Conservation (phyloP, 1,140 invertebrate genomes). For the Diabrotica virgifera region DNA sequence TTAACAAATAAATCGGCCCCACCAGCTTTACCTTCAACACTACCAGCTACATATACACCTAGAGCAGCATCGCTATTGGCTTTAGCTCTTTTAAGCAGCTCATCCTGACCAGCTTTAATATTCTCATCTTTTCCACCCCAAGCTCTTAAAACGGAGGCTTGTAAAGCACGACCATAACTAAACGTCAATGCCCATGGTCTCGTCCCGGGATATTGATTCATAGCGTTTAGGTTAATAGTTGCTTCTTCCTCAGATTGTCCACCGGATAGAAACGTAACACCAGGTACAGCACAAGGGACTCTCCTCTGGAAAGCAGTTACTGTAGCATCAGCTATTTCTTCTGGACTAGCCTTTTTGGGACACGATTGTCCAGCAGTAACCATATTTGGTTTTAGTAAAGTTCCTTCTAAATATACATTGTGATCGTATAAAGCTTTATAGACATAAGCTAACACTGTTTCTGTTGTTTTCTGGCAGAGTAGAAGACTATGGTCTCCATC, state of each 20-base stretch:
- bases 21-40: constrained; percentile 75
- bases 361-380: constrained; percentile 67
- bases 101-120: constrained; percentile 75
- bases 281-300: constrained; percentile 89
- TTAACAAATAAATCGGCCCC: constrained; percentile 84
- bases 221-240: constrained; percentile 90
- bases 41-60: constrained; percentile 85
- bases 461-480: constrained; percentile 84
- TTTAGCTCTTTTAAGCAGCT: constrained; percentile 90
- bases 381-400: constrained; percentile 98
- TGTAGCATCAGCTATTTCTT: constrained; percentile 83
- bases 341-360: constrained; percentile 66
- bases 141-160: constrained; percentile 87
- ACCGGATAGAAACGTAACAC: constrained; percentile 91
- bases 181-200: constrained; percentile 96
- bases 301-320: constrained; percentile 84
- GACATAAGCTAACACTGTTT: constrained; percentile 90
- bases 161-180: constrained; percentile 88
- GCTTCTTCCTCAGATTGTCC: constrained; percentile 97
- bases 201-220: constrained; percentile 76
- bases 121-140: constrained; percentile 92
- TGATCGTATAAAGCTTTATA: constrained; percentile 96
- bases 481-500: constrained; percentile 92
- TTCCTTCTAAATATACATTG: constrained; percentile 96
- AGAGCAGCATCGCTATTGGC: constrained; percentile 84